phyloP scores from a whole-genome alignment of 37 sponge, comb jelly and placozoan species.

The Oscarella lobularis region DNA sequence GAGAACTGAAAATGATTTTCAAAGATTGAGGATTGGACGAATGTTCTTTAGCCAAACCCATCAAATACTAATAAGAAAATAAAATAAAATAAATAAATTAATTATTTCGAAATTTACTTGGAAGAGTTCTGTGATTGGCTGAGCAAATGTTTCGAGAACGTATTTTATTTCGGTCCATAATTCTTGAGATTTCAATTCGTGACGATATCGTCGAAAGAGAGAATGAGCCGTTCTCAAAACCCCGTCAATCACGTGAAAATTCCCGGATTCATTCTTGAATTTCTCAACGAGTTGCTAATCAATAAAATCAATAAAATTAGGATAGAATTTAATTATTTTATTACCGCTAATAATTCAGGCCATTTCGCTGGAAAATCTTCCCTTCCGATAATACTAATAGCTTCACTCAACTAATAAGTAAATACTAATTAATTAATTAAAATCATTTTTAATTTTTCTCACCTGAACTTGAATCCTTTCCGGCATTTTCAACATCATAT shows the following conservation, averaged over 20 bases:
- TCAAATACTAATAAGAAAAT: slow-evolving; percentile 31
- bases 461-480: slow-evolving; percentile 76
- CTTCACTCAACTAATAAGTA: slow-evolving; percentile 72
- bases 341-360: slow-evolving; percentile 47
- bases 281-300: slow-evolving; percentile 86
- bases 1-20: slow-evolving; percentile 79
- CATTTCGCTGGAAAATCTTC: slow-evolving; percentile 94
- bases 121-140: slow-evolving; percentile 68
- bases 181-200: slow-evolving; percentile 89
- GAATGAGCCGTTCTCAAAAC: slow-evolving; percentile 96
- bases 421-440: not conserved
- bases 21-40: slow-evolving; percentile 46
- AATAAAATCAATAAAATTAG: too few species aligned
- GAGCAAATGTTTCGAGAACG: slow-evolving; percentile 79
- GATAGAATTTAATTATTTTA: not conserved
- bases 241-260: slow-evolving; percentile 95
- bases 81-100: not conserved
- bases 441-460: not conserved
- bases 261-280: slow-evolving; percentile 36
- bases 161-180: slow-evolving; percentile 89
- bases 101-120: too few species aligned
- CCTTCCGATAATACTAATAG: slow-evolving; percentile 89
- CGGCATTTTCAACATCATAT: slow-evolving; percentile 88
- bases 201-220: slow-evolving; percentile 70
- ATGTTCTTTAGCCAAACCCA: slow-evolving; percentile 61